A percentile compares a stretch with the other conserved stretches of the same genome.
Evolutionary conservation across 2,888 invertebrate species (phyloP).

Genomic region (Opisthograptis luteolata): DNA sequence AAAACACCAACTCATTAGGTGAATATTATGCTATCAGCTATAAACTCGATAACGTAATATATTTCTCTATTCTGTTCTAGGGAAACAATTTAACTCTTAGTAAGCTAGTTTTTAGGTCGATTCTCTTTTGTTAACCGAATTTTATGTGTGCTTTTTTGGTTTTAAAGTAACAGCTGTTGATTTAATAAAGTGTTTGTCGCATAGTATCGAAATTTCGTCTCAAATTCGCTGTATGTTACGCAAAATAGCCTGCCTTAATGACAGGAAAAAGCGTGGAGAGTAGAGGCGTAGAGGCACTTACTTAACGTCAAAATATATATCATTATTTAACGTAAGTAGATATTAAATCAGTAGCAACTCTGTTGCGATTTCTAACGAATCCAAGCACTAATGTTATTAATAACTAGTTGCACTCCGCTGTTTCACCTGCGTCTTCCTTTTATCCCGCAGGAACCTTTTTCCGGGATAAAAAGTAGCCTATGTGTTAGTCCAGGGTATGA

Average conservation of each 20-base stretch:
- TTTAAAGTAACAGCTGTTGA: constrained; percentile 19
- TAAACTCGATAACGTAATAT: constrained; percentile 33
- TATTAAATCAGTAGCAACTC: no score
- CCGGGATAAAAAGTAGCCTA: no score
- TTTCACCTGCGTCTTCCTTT: no score
- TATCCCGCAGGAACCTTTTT: no score
- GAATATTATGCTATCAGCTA: constrained; percentile 43
- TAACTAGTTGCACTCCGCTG: no score
- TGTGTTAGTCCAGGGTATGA: no score
- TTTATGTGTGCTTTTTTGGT: constrained; percentile 11
- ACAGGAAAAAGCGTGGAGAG: constrained; percentile 30
- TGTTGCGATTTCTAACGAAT: neutral
- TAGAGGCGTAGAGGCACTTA: constrained; percentile 3
- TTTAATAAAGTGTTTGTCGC: constrained; percentile 38
- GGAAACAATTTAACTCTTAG: neutral
- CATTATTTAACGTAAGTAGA: no score
- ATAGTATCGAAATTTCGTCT: constrained; percentile 32
- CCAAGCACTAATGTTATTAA: neutral
- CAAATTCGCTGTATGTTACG: constrained; percentile 27
- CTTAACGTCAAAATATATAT: constrained; percentile 1
- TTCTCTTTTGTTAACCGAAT: neutral
- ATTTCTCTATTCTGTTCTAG: constrained; percentile 22
- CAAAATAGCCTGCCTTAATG: constrained; percentile 27
- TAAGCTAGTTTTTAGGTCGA: neutral
- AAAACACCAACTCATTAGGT: constrained; percentile 43